A percentile compares a stretch with the other conserved stretches of the same genome.
phyloP scores from a whole-genome alignment of 2,888 invertebrate genomes.

The Chirona hameri region DNA sequence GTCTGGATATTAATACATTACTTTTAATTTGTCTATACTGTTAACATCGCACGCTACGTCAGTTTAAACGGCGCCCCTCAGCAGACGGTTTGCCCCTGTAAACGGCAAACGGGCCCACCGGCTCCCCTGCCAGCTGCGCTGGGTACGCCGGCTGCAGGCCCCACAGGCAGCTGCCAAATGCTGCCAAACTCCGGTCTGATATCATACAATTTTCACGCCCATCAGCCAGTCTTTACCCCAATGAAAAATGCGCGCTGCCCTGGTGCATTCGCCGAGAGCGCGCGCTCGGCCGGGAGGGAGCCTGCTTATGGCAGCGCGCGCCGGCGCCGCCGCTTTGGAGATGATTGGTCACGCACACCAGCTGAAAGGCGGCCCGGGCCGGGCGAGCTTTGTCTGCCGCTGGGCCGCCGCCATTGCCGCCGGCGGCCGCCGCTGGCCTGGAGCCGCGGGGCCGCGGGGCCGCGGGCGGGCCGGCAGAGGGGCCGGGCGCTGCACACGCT shows the following conservation, averaged over 20 bases:
- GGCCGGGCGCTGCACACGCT: not conserved
- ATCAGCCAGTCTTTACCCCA: constrained; percentile 26
- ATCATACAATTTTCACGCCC: constrained; percentile 28
- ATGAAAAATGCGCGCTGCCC: constrained; percentile 23
- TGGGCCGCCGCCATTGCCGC: not conserved
- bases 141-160: not conserved
- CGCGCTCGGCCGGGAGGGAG: not conserved
- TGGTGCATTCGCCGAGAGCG: not conserved
- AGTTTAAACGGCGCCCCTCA: too few species aligned
- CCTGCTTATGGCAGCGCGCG: not conserved
- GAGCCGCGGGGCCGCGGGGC: not conserved
- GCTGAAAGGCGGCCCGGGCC: not conserved
- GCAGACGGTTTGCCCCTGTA: too few species aligned
- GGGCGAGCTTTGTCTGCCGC: not conserved
- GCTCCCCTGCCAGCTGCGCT: not conserved
- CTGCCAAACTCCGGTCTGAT: constrained; percentile 2
- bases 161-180: not conserved
- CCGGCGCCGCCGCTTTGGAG: not conserved
- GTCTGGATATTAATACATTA: too few species aligned
- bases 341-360: not conserved
- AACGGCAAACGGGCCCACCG: too few species aligned
- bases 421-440: not conserved
- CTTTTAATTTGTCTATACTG: too few species aligned
- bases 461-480: not conserved
- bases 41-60: too few species aligned